These are phyloP conservation scores for Gambusia yucatana DNA, from an alignment of 2,797 vertebrate genomes.

Conservation along the genomic window DNA sequence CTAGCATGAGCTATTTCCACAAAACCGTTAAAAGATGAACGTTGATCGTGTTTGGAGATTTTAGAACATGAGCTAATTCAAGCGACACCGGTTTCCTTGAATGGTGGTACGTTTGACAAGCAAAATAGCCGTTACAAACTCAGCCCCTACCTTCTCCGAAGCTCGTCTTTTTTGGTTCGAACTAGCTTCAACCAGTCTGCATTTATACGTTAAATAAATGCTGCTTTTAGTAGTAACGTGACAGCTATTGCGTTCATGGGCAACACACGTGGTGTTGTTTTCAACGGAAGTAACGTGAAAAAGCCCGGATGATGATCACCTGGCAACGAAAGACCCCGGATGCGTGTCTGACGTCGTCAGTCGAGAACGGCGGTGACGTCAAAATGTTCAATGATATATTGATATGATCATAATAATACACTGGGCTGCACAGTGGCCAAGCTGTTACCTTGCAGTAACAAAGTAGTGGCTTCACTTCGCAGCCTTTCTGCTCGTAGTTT, in stretches of 20 bases:
- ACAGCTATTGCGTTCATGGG: constrained; percentile 15
- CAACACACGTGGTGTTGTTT: constrained; percentile 68
- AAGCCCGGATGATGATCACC: constrained; percentile 22
- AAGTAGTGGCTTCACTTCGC: too few relatives aligned
- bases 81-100: background rate
- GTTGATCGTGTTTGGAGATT: background rate
- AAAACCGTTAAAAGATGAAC: background rate
- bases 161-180: rapidly evolving
- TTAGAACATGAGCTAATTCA: constrained; percentile 37
- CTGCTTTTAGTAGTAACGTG: background rate
- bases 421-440: too few relatives aligned
- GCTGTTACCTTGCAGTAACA: too few relatives aligned
- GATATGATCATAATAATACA: too few relatives aligned
- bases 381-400: too few relatives aligned
- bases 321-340: background rate
- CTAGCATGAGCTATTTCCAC: rapidly evolving
- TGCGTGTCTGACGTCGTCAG: background rate
- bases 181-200: rapidly evolving
- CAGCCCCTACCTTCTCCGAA: constrained; percentile 14
- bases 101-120: rapidly evolving
- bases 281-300: constrained; percentile 50
- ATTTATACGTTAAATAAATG: too few relatives aligned
- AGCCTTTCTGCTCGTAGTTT: too few relatives aligned
- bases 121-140: background rate
- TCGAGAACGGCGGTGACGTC: background rate